phyloP scores from a whole-genome alignment of 2,888 invertebrate genomes.

The Caenorhabditis drosophilae region DNA sequence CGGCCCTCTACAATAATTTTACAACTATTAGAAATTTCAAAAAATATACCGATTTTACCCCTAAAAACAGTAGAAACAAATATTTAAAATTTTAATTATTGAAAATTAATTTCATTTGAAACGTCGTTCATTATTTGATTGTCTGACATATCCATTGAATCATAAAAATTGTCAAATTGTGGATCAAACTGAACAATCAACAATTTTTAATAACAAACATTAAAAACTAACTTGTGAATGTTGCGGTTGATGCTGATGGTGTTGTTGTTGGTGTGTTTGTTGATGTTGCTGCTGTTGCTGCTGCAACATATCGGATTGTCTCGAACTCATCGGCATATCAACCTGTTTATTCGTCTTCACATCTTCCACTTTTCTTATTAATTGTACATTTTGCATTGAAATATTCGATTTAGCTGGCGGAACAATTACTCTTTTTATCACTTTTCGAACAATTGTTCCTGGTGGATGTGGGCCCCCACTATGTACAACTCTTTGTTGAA shows the following conservation, averaged over 20 bases:
- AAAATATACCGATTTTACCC: too few species aligned
- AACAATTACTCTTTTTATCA: slow-evolving; percentile 4
- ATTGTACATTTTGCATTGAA: not conserved
- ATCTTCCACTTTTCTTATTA: not conserved
- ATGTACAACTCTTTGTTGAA: slow-evolving; percentile 19
- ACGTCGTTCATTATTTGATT: not conserved
- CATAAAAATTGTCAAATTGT: slow-evolving; percentile 1
- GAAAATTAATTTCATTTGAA: not conserved
- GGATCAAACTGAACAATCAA: not conserved
- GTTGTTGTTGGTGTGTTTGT: not conserved
- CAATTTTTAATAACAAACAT: not conserved
- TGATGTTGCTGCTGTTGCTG: not conserved
- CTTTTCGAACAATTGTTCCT: slow-evolving; percentile 21
- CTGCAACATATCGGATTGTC: slow-evolving; percentile 3
- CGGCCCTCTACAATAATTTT: too few species aligned
- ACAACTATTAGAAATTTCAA: too few species aligned
- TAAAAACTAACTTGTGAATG: slow-evolving; percentile 2
- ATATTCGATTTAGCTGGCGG: not conserved
- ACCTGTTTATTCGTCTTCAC: too few species aligned
- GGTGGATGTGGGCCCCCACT: slow-evolving; percentile 21
- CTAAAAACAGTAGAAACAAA: too few species aligned
- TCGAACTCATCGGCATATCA: slow-evolving; percentile 3
- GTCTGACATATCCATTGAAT: not conserved
- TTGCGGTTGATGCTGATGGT: not conserved
- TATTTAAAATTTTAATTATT: slow-evolving; percentile 2